Evolutionary conservation across 2,888 invertebrate genomes (phyloP).

Genomic region (Holacanthella duospinosa): DNA sequence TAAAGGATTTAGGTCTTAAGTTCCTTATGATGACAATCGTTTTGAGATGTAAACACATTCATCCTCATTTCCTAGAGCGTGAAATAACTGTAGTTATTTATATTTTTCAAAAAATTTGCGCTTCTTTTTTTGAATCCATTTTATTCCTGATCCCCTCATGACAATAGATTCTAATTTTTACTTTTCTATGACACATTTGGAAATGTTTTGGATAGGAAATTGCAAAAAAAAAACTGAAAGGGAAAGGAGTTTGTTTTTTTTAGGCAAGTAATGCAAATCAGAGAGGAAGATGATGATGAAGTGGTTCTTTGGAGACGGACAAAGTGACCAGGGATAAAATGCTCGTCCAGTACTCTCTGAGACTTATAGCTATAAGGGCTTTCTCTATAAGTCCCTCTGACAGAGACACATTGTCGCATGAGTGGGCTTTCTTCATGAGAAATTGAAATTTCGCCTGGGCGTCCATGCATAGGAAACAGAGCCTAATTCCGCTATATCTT

Average conservation of each 20-base stretch:
- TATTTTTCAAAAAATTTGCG: no score
- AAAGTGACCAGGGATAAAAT: not conserved
- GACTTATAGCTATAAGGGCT: not conserved
- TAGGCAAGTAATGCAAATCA: not conserved
- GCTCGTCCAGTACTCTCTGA: not conserved
- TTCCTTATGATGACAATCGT: no score
- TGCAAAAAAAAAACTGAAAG: not conserved
- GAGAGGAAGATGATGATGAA: not conserved
- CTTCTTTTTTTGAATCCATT: no score
- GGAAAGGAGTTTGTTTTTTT: not conserved
- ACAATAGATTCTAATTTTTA: not conserved
- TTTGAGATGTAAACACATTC: no score
- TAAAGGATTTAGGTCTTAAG: no score
- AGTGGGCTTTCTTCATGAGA: not conserved
- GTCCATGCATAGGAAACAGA: not conserved
- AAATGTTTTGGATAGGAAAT: not conserved
- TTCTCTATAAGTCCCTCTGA: not conserved
- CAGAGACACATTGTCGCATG: not conserved
- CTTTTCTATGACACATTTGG: not conserved
- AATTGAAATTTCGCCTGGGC: not conserved
- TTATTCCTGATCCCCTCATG: no score
- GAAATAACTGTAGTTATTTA: no score
- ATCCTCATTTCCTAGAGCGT: no score
- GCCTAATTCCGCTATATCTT: no score
- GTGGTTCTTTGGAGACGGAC: not conserved